Conservation (phyloP, 2,888 invertebrate species). For the Perdita meconis region DNA sequence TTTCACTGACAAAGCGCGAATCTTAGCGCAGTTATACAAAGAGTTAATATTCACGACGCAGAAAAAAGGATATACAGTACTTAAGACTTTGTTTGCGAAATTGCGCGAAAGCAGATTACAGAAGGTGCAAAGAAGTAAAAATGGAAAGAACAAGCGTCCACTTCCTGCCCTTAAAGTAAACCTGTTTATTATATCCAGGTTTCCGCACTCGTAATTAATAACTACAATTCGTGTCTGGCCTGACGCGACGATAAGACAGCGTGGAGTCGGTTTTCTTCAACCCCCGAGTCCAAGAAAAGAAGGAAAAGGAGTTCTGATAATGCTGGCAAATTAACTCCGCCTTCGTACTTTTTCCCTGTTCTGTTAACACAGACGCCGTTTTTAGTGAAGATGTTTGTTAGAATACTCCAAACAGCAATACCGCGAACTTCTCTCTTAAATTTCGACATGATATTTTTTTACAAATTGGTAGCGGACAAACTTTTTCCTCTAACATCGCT, state of each 20-base stretch:
- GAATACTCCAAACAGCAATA: no score
- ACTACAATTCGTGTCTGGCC: conserved; percentile 16
- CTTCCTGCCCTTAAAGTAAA: no score
- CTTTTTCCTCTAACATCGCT: no score
- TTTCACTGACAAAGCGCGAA: neutral
- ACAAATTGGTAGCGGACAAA: no score
- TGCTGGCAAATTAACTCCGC: conserved; percentile 22
- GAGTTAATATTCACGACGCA: neutral
- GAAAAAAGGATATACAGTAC: neutral
- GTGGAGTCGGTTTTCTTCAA: conserved; percentile 14
- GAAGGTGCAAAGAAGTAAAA: no score
- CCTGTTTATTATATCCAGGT: conserved; percentile 37
- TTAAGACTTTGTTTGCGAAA: neutral
- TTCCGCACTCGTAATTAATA: conserved; percentile 43
- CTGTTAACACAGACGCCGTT: no score
- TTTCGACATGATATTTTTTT: no score
- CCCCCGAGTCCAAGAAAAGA: neutral
- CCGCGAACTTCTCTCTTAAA: no score
- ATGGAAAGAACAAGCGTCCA: no score
- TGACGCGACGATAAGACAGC: conserved; percentile 30
- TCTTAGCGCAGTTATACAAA: neutral
- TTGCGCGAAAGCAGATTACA: neutral
- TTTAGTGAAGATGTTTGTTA: no score
- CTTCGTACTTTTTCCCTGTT: conserved; percentile 8
- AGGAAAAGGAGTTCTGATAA: conserved; percentile 5